These are phyloP conservation scores for Megalopta genalis DNA, from an alignment of 1,140 invertebrate genomes.

Conservation along the genomic window DNA sequence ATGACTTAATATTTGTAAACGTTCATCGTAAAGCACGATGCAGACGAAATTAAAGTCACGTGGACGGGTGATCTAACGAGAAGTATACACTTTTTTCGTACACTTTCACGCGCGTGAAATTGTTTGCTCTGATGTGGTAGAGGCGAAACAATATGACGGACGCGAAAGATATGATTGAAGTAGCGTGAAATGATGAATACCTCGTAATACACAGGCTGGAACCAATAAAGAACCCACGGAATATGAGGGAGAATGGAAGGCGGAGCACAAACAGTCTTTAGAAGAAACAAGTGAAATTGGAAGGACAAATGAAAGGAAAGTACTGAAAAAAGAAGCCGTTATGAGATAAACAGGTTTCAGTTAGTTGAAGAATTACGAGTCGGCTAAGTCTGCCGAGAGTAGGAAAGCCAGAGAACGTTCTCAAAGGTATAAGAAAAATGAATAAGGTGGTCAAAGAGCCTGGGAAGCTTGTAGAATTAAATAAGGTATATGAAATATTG, in stretches of 20 bases:
- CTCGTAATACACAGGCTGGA: conserved; percentile 10
- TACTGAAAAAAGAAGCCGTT: not conserved
- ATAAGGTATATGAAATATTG: not conserved
- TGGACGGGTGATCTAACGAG: too few species aligned
- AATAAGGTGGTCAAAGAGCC: not conserved
- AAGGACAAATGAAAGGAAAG: conserved; percentile 20
- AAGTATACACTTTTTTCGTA: too few species aligned
- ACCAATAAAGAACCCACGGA: not conserved
- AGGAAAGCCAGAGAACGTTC: not conserved
- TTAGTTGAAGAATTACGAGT: conserved; percentile 14
- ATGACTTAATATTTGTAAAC: too few species aligned
- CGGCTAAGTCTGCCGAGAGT: not conserved
- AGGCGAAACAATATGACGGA: not conserved
- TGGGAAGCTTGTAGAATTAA: not conserved
- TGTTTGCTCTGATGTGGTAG: too few species aligned
- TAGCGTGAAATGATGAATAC: not conserved
- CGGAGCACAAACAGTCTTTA: not conserved
- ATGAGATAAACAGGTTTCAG: conserved; percentile 10
- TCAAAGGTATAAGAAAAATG: not conserved
- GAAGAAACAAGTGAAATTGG: conserved; percentile 13
- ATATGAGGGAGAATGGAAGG: not conserved
- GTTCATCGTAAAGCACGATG: too few species aligned
- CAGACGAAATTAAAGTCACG: too few species aligned
- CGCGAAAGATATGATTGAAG: not conserved
- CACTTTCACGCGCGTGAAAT: not conserved